These are phyloP conservation scores for Ypsolopha sequella DNA, from an alignment of 2,888 invertebrate genomes.

Conservation along the genomic window DNA sequence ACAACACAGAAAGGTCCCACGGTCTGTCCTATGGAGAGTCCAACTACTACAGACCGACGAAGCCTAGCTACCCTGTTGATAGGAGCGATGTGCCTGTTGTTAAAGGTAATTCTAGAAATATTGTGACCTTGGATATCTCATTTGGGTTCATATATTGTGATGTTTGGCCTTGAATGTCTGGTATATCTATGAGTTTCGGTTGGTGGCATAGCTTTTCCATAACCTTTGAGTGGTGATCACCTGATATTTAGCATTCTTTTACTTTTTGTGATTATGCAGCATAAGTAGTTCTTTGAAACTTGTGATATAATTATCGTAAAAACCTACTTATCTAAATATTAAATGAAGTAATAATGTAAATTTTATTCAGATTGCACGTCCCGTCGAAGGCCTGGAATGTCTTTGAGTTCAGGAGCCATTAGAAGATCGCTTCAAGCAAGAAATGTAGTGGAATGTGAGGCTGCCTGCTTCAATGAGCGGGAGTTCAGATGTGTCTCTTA, in stretches of 20 bases:
- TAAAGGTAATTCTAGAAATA: slow-evolving; percentile 26
- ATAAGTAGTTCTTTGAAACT: no score
- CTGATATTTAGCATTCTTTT: no score
- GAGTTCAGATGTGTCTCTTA: slow-evolving; percentile 82
- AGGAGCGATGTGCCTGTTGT: slow-evolving; percentile 30
- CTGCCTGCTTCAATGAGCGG: slow-evolving; percentile 77
- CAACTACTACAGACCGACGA: slow-evolving; percentile 22
- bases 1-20: slow-evolving; percentile 21
- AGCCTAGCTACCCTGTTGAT: slow-evolving; percentile 19
- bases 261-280: no score
- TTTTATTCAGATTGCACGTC: slow-evolving; percentile 78
- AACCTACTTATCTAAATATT: no score
- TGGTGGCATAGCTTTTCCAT: no score
- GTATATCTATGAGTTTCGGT: no score
- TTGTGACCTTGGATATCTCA: no score
- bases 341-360: not conserved
- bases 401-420: slow-evolving; percentile 76
- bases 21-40: slow-evolving; percentile 31
- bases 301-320: no score
- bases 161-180: no score
- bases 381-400: slow-evolving; percentile 80
- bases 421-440: slow-evolving; percentile 74
- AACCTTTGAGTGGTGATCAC: no score
- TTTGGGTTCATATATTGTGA: no score
- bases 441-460: slow-evolving; percentile 83